Evolutionary conservation across 2,797 vertebrate genomes (phyloP), one percentile per base, ranked within the genome.

Genomic region (Sebastes hubbsi): DNA sequence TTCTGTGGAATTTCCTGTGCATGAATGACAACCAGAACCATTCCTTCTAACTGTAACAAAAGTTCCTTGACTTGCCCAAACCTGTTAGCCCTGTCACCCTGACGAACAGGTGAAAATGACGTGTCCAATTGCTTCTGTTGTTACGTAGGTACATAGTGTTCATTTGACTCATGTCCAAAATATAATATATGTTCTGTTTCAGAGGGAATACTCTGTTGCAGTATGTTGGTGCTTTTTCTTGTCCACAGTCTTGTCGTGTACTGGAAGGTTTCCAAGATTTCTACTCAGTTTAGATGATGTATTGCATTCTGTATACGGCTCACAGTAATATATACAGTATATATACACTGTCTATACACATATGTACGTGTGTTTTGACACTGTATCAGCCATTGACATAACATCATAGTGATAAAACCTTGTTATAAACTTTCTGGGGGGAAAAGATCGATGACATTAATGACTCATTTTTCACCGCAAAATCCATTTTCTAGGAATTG

Each of bases 1-100:
- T 74, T 77, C 38, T 29, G 34, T 69, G 54, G 11, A 61, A 69
- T 69, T 73, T 76, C 36, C 38, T 71, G 61, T 34, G 9, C 10
- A 25, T 34, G 61, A 55, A 71, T 74, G 49, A 52, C 49, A 61
- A 71, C 38, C 54, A 42, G 54, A 68, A 78, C 27, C 16, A 58
- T 77, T 58, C 29, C 2, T 27, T 46, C 8, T 11, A 1, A 70
- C 32, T 2, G 16, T 24, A 27, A 29, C 13, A 52, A 62, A 55
- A 55, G 54, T 65, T 30, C 58, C 16, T 60, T 59, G 8, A 29
- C 58, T 29, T 68, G 42, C 12, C 61, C 5, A 56, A 72, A 79
- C 42, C 55, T 10, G 42, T 67, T 66, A 29, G 10, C 30, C 30
- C 38, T 42, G 38, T 42, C 32, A 61, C 27, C 27, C 56, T 59